These are phyloP conservation scores for Melinopterus prodromus DNA, from an alignment of 2,888 invertebrate genomes.

Conservation along the genomic window DNA sequence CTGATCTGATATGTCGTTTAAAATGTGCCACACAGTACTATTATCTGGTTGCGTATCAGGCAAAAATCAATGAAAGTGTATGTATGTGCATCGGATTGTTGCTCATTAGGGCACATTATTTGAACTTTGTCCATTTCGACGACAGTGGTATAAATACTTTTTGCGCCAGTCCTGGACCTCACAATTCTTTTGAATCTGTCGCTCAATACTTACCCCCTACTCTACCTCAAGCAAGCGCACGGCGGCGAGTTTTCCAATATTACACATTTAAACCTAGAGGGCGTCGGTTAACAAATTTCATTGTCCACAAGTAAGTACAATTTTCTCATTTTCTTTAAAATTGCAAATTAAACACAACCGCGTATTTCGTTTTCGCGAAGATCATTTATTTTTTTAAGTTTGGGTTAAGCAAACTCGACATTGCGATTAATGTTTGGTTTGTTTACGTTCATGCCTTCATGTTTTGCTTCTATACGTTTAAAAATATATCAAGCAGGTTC, in stretches of 20 bases:
- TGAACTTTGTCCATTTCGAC: background rate
- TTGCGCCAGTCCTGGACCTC: background rate
- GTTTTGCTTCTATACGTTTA: background rate
- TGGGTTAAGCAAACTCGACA: background rate
- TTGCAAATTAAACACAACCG: background rate
- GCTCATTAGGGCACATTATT: background rate
- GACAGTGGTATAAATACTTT: background rate
- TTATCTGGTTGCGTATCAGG: background rate
- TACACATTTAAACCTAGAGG: background rate
- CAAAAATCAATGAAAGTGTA: background rate
- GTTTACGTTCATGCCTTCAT: background rate
- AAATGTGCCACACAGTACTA: background rate
- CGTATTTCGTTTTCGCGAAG: background rate
- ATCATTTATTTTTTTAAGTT: background rate
- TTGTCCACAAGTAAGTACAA: background rate
- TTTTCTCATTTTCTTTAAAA: background rate
- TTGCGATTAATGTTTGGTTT: background rate
- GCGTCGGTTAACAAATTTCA: background rate
- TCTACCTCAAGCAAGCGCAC: background rate
- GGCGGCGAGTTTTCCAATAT: background rate
- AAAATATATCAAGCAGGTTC: background rate
- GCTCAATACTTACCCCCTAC: background rate
- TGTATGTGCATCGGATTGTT: background rate
- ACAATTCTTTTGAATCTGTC: background rate
- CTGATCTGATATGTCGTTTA: background rate